phyloP scores from a whole-genome alignment of 2,888 invertebrate species.

The Ophion obscuratus region DNA sequence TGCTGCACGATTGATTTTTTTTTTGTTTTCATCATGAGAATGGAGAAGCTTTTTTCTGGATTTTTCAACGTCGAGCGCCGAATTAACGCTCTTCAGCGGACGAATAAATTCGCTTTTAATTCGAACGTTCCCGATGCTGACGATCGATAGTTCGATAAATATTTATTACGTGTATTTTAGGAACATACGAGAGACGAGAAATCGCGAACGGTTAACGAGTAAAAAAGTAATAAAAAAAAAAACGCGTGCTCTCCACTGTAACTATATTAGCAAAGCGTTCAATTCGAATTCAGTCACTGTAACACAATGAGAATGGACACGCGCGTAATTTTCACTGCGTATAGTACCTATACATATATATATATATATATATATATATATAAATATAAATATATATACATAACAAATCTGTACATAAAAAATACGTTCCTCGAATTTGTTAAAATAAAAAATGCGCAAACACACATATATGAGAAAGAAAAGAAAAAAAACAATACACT shows the following conservation, averaged over 20 bases:
- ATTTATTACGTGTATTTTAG: conserved; percentile 57
- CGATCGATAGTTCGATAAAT: conserved; percentile 54
- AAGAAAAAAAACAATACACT: conserved; percentile 68
- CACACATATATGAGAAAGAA: conserved; percentile 28
- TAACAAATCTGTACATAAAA: conserved; percentile 75
- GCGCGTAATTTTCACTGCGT: conserved; percentile 49
- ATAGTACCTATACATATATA: conserved; percentile 48
- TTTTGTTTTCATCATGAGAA: too few relatives aligned
- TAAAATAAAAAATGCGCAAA: conserved; percentile 58
- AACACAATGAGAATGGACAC: conserved; percentile 41
- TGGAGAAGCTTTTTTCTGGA: too few relatives aligned
- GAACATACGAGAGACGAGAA: conserved; percentile 32
- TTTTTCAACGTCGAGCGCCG: too few relatives aligned
- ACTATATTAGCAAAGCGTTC: conserved; percentile 45
- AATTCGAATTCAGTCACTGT: conserved; percentile 59
- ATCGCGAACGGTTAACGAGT: background rate
- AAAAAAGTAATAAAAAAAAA: background rate
- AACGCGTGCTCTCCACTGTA: conserved; percentile 51
- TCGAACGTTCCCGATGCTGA: background rate
- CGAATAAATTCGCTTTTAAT: background rate
- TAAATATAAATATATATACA: conserved; percentile 29
- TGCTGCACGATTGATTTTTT: too few relatives aligned
- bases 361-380: conserved; percentile 31
- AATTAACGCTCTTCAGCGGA: background rate
- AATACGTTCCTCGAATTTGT: conserved; percentile 76